Evolutionary conservation across 2,797 vertebrate genomes (phyloP).

Genomic region (Sebastes dallii): DNA sequence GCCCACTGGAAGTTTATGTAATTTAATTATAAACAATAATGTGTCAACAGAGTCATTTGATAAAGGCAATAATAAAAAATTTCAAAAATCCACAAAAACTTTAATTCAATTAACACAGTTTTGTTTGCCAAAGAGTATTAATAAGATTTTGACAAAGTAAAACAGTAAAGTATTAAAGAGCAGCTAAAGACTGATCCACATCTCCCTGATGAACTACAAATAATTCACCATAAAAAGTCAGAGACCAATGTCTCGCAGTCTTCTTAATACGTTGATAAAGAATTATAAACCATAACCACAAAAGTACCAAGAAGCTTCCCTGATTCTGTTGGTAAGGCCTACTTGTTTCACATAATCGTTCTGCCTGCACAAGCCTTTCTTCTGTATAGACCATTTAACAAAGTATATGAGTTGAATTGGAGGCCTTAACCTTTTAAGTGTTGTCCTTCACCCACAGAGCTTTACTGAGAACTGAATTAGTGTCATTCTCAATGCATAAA

Average conservation of each 20-base stretch:
- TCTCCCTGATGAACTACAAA: not conserved
- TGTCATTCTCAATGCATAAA: not conserved
- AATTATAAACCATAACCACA: not conserved
- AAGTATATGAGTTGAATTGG: not conserved
- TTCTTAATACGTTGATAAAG: not conserved
- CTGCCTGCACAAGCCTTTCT: not conserved
- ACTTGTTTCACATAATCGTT: not conserved
- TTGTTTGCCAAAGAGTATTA: not conserved
- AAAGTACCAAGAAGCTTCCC: not conserved
- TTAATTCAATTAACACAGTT: not conserved
- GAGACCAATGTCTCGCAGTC: not conserved
- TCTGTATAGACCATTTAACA: not conserved
- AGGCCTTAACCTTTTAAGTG: not conserved
- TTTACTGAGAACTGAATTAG: not conserved
- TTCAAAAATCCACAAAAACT: not conserved
- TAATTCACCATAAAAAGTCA: not conserved
- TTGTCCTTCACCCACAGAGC: not conserved
- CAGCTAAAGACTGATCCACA: not conserved
- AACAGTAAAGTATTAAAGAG: not conserved
- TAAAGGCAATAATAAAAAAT: not conserved
- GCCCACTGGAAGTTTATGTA: too few relatives aligned
- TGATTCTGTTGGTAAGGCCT: not conserved
- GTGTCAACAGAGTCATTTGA: not conserved
- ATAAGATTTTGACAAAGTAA: not conserved
- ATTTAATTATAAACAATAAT: not conserved